phyloP scores from a whole-genome alignment of 2,113 vertebrate species.

The Leucopsar rothschildi region DNA sequence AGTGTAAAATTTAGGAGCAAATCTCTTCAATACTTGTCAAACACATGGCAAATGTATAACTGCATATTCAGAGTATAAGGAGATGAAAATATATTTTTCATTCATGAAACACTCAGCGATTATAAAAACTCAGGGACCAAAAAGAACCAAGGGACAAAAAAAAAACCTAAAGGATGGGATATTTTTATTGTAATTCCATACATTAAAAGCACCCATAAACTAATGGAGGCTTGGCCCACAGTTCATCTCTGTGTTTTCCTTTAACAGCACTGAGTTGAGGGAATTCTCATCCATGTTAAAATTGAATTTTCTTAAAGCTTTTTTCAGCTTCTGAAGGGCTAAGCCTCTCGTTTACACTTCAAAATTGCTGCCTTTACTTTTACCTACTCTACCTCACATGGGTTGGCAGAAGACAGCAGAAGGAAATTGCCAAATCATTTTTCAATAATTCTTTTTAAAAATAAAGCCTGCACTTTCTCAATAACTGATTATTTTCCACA shows the following conservation, averaged over 20 bases:
- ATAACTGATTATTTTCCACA: not conserved
- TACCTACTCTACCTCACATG: not conserved
- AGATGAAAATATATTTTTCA: not conserved
- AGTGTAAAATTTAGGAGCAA: not conserved
- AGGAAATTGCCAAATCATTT: not conserved
- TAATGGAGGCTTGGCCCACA: not conserved
- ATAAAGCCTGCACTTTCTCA: not conserved
- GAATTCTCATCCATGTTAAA: not conserved
- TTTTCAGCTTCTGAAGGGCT: not conserved
- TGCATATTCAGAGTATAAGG: not conserved
- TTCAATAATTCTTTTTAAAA: not conserved
- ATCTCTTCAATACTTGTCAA: not conserved
- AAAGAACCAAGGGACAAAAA: not conserved
- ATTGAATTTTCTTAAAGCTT: not conserved
- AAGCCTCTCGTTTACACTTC: not conserved
- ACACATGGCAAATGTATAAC: not conserved
- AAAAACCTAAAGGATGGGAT: fast-evolving
- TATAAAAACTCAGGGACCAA: not conserved
- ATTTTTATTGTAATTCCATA: not conserved
- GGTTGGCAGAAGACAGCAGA: fast-evolving
- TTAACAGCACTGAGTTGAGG: not conserved
- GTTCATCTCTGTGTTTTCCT: not conserved
- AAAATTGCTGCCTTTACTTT: not conserved
- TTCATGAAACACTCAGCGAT: not conserved
- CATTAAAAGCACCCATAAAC: not conserved